Base-by-base conservation (phyloP, 2,888 invertebrate species). In the Epinotia bilunana region DNA sequence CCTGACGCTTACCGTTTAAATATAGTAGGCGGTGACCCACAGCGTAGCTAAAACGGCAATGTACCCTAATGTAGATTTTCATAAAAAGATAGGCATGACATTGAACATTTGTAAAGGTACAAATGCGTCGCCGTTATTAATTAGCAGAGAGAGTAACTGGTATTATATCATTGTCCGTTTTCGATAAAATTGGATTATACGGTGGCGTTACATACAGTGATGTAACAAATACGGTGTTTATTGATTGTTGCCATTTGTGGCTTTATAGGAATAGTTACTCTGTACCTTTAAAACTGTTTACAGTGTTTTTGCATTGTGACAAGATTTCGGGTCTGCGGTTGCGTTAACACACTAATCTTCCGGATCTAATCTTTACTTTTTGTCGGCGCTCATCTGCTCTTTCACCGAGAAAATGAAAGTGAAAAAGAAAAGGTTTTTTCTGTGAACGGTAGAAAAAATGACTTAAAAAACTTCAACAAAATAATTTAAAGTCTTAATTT, bases 1-100 rank as follows among this genome's bases (percentile, higher is more conserved):
- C 58, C 33, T 71, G 64, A 71, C 60, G 39, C 39, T 39, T 69
- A 33, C 67, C 43, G 61, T 62, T 72, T 72, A 72, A 60, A 67
- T 67, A 49, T 65, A 55, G 71, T 23, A 67, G 55, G 70, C 68
- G 73, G 55, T 73, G 68, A 73, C 65, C 74, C 43, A 46, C 33
- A 18, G 53, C 43, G 46, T 62, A 11, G 39, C 58, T 60, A 28
- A 28, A 58, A 46, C 46, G 69, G 12, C 43, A 60, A 69, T 69
- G 57, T 67, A 57, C n/a, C 16, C 4, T 68, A 57, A 69, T 69
- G 43, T 69, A 61, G 20, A 33, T 39, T 28, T 33, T 63, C 23
- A 60, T 53, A 63, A 62, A 33, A 49, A 49, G 63, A 33, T 69
- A 70, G 53, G 70, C 74, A 53, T 55, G 64, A 64, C 70, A 70